phyloP scores from a whole-genome alignment of 2,113 vertebrate genomes.

The Tetrax tetrax region DNA sequence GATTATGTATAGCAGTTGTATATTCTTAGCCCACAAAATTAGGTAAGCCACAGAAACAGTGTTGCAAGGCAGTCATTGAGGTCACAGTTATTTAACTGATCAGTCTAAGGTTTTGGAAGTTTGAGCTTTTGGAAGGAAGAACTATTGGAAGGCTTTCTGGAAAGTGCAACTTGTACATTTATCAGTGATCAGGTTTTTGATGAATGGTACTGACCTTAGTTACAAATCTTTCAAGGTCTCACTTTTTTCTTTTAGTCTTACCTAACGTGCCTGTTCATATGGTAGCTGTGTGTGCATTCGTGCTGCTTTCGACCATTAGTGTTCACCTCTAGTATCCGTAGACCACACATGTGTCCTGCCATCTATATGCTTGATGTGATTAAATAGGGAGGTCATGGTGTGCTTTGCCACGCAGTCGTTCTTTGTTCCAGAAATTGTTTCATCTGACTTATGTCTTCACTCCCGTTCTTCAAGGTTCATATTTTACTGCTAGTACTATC shows the following conservation, averaged over 20 bases:
- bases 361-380: neutral
- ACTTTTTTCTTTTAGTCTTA: neutral
- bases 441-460: neutral
- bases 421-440: neutral
- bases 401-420: neutral
- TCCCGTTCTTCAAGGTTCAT: neutral
- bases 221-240: neutral
- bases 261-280: neutral
- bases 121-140: neutral
- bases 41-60: neutral
- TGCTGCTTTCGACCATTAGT: neutral
- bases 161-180: neutral
- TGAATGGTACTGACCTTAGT: neutral
- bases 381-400: neutral
- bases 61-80: neutral
- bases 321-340: neutral
- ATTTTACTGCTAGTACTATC: neutral
- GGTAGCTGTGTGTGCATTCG: neutral
- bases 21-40: neutral
- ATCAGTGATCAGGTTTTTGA: neutral
- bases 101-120: neutral
- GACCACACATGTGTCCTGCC: neutral
- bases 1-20: neutral
- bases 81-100: neutral
- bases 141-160: neutral